Evolutionary conservation across 2,113 vertebrate species (phyloP).

Genomic region (Pantherophis guttatus): DNA sequence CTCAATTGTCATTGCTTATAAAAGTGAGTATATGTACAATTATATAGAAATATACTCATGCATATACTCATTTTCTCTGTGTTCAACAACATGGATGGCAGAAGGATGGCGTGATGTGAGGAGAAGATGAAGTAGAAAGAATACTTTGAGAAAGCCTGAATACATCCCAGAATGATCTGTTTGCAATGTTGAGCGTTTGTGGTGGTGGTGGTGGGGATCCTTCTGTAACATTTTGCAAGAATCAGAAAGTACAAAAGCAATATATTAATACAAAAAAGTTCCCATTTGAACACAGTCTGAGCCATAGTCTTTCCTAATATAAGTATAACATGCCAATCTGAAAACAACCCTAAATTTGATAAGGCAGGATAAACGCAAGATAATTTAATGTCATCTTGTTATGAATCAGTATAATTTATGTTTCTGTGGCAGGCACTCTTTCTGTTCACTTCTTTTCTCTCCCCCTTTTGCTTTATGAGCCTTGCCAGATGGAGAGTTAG

Average conservation of each 20-base stretch:
- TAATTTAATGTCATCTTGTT: slow-evolving; percentile 40
- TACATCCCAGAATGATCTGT: neutral
- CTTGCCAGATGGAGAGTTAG: slow-evolving; percentile 44
- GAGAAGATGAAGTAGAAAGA: neutral
- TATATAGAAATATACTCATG: neutral
- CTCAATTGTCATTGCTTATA: neutral
- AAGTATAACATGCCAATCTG: neutral
- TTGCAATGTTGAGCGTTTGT: neutral
- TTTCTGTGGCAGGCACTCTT: slow-evolving; percentile 40
- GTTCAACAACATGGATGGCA: neutral
- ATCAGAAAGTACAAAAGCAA: neutral
- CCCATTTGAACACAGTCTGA: neutral
- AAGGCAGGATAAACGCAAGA: neutral
- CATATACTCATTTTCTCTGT: neutral
- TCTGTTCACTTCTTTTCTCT: slow-evolving; percentile 42
- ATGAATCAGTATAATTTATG: slow-evolving; percentile 8
- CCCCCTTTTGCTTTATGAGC: slow-evolving; percentile 34
- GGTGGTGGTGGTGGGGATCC: neutral
- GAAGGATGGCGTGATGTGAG: neutral
- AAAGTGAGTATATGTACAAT: neutral
- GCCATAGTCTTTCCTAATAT: neutral
- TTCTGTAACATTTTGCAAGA: neutral
- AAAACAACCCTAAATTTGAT: slow-evolving; percentile 29
- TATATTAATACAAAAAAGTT: neutral
- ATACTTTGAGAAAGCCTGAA: neutral